Base-by-base conservation (phyloP, 2,113 vertebrate genomes). In the Equus przewalskii region DNA sequence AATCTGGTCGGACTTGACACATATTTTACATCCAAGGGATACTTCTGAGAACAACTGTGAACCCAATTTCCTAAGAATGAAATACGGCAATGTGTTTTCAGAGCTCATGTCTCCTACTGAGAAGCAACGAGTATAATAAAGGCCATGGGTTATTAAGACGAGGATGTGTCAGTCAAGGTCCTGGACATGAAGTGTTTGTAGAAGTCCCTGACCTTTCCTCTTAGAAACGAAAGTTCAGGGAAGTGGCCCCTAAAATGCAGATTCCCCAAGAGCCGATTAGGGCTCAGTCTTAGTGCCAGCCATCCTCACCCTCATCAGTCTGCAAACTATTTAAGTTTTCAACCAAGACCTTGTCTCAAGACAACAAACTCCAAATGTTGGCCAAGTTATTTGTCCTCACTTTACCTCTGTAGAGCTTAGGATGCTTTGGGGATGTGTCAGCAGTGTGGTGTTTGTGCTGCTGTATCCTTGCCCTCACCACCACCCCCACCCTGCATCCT, bases 361-460 rank as follows among this genome's bases (percentile, higher is more conserved):
- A 70, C 9, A 41, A 46, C 22, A 60, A 44, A 46, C 67, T 60
- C 96, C 28, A 54, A 94, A 44, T 24, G 7, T 21, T 69, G 51
- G 30, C 41, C 54, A 58, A 54, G 28, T 10, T 36, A 12, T 1
- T 19, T 64, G 41, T 81, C 84, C 56, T 70, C 12, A 15, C 7
- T 19, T 70, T n/a, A 21, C n/a, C 12, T 72, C 80, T 46, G 18
- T 3, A 51, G 58, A 33, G 10, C 41, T 46, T 30, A n/a, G 36
- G 86, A 49, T 30, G 14, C 7, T 56, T 1, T 33, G 49, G 44
- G 3, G 21, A 26, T 1, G 2, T 6, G 10, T 26, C 18, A 41
- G 24, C 22, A 41, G 46, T 1, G 5, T 0, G 9, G 28, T 2
- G 4, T 7, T 24, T 10, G 12, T 33, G 19, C 16, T 1, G 0